Evolutionary conservation across 1,140 invertebrate genomes (phyloP).

Genomic region (Vanessa tameamea): DNA sequence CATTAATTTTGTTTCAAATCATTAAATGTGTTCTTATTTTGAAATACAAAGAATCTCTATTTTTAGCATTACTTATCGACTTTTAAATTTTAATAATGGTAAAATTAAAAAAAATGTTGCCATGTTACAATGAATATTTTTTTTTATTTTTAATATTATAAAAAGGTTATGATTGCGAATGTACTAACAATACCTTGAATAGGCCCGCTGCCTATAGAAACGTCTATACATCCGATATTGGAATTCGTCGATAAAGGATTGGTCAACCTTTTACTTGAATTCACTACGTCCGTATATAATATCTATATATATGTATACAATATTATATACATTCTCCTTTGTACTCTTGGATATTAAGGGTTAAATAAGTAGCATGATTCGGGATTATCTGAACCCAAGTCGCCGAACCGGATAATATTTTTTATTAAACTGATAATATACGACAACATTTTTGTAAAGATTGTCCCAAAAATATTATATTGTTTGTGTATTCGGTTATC

Average conservation of each 20-base stretch:
- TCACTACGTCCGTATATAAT: slow-evolving; percentile 26
- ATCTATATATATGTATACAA: slow-evolving; percentile 16
- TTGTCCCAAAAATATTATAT: slow-evolving; percentile 1
- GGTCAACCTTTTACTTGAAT: slow-evolving; percentile 64
- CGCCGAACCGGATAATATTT: slow-evolving; percentile 41
- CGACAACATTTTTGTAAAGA: slow-evolving; percentile 30
- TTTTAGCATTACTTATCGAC: too few species aligned
- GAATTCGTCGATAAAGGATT: slow-evolving; percentile 67
- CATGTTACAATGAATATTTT: too few species aligned
- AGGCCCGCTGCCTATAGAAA: slow-evolving; percentile 46
- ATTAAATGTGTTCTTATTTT: not conserved
- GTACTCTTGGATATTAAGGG: slow-evolving; percentile 33
- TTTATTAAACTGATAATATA: slow-evolving; percentile 42
- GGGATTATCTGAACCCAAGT: slow-evolving; percentile 40
- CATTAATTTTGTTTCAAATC: too few species aligned
- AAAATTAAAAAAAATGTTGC: too few species aligned
- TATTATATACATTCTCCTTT: slow-evolving; percentile 26
- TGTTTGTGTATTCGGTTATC: slow-evolving; percentile 7
- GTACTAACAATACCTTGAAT: slow-evolving; percentile 57
- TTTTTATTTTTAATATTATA: not conserved
- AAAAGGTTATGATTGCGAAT: slow-evolving; percentile 21
- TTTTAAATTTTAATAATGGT: too few species aligned
- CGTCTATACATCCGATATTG: slow-evolving; percentile 67
- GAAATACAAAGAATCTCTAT: too few species aligned
- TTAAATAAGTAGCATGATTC: slow-evolving; percentile 37